Evolutionary conservation across 2,797 vertebrate genomes (phyloP).

Genomic region (Corythornis leucogaster): DNA sequence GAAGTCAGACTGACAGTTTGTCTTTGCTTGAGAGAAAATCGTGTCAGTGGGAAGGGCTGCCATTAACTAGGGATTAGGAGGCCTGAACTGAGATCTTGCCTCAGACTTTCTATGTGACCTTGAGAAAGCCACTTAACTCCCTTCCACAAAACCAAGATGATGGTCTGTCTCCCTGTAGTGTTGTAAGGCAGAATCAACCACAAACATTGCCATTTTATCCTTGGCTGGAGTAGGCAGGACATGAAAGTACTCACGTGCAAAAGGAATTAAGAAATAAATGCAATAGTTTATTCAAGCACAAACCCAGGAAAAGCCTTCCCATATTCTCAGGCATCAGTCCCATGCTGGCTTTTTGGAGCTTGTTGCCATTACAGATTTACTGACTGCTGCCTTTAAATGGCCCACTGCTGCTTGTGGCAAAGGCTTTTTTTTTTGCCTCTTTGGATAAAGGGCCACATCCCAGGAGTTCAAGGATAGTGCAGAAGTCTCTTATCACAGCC

Average conservation of each 20-base stretch:
- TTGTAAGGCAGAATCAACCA: not conserved
- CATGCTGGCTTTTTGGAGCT: not conserved
- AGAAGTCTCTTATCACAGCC: not conserved
- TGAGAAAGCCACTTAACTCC: not conserved
- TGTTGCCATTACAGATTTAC: not conserved
- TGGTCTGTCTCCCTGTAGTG: not conserved
- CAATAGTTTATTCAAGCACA: not conserved
- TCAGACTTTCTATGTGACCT: not conserved
- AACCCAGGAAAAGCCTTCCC: not conserved
- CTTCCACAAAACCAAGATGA: not conserved
- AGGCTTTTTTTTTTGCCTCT: not conserved
- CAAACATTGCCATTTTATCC: rapidly evolving
- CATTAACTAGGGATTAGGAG: not conserved
- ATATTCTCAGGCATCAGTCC: not conserved
- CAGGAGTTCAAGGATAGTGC: not conserved
- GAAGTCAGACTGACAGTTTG: not conserved
- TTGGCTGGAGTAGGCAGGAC: not conserved
- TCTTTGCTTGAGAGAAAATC: not conserved
- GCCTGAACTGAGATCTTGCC: not conserved
- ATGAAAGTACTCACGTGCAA: not conserved
- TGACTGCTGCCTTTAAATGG: not conserved
- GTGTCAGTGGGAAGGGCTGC: not conserved
- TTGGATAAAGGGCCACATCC: not conserved
- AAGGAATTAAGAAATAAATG: not conserved
- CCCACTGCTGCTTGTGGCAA: not conserved